Percentiles rank a stretch among this genome's conserved stretches.
Conservation (phyloP, 2,888 invertebrate species). For the Lasioglossum figueresi region DNA sequence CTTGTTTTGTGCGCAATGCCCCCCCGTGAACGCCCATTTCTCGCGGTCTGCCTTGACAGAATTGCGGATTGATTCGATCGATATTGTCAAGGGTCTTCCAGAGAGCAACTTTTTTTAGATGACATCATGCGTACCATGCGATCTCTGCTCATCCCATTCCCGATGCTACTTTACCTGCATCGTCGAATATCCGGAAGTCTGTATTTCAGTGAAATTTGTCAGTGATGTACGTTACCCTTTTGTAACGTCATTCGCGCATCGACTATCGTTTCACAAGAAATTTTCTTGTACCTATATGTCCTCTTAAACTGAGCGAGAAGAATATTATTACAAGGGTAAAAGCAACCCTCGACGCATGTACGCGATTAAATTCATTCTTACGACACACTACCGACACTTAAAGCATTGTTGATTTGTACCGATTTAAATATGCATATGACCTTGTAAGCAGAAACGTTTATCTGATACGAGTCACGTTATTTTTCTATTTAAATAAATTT, state of each 20-base stretch:
- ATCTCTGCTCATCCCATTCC: neutral
- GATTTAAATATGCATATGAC: neutral
- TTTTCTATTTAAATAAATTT: neutral
- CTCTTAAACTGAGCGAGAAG: neutral
- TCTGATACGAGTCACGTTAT: neutral
- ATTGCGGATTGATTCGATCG: slow-evolving; percentile 82
- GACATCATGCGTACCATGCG: slow-evolving; percentile 41
- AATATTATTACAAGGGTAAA: neutral
- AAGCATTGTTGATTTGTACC: neutral
- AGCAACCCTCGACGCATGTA: neutral
- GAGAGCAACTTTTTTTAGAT: slow-evolving; percentile 56
- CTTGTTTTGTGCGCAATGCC: slow-evolving; percentile 76
- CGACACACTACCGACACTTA: neutral
- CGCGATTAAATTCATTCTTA: neutral
- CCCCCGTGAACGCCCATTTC: slow-evolving; percentile 82
- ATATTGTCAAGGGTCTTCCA: slow-evolving; percentile 76
- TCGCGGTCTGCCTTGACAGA: slow-evolving; percentile 77
- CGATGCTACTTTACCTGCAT: neutral
- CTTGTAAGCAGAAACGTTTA: neutral
- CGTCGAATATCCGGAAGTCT: neutral
- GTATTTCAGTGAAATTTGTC: neutral
- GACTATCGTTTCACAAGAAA: neutral
- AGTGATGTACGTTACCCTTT: neutral
- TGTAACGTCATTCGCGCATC: neutral
- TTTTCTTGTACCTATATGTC: no score